Conservation (phyloP, 2,888 invertebrate species). For the Rhingia campestris region DNA sequence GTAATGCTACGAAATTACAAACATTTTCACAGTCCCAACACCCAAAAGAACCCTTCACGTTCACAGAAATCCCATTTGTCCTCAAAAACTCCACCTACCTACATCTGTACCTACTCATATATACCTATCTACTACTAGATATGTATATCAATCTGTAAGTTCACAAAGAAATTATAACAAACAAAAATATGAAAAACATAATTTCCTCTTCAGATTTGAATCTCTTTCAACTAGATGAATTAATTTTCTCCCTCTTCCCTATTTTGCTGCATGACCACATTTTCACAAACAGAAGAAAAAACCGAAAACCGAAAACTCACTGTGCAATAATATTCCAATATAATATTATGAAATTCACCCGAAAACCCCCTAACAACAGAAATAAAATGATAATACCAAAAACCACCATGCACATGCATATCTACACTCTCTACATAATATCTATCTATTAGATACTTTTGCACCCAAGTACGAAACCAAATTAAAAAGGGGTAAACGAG, state of each 20-base stretch:
- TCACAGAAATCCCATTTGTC: too few relatives aligned
- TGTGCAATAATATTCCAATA: constrained; percentile 68
- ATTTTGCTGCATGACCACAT: constrained; percentile 60
- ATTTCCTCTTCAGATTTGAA: constrained; percentile 78
- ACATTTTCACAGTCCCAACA: neutral
- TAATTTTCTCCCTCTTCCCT: constrained; percentile 68
- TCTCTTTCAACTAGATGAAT: constrained; percentile 71
- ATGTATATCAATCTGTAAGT: neutral
- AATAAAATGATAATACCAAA: constrained; percentile 9
- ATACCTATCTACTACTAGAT: neutral
- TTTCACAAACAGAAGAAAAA: constrained; percentile 28
- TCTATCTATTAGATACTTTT: constrained; percentile 61
- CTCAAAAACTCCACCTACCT: neutral
- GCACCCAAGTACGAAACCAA: constrained; percentile 46
- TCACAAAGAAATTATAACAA: constrained; percentile 62
- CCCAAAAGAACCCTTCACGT: neutral
- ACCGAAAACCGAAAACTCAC: constrained; percentile 34
- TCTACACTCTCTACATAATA: constrained; percentile 21
- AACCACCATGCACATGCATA: constrained; percentile 15
- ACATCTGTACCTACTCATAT: neutral
- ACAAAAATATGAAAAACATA: constrained; percentile 78
- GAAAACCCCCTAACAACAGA: constrained; percentile 32
- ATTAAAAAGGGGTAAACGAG: constrained; percentile 69
- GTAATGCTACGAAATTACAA: too few relatives aligned
- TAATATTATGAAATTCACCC: constrained; percentile 53